Conservation (phyloP, 1,140 invertebrate species). For the Scaptomyza graminum region DNA sequence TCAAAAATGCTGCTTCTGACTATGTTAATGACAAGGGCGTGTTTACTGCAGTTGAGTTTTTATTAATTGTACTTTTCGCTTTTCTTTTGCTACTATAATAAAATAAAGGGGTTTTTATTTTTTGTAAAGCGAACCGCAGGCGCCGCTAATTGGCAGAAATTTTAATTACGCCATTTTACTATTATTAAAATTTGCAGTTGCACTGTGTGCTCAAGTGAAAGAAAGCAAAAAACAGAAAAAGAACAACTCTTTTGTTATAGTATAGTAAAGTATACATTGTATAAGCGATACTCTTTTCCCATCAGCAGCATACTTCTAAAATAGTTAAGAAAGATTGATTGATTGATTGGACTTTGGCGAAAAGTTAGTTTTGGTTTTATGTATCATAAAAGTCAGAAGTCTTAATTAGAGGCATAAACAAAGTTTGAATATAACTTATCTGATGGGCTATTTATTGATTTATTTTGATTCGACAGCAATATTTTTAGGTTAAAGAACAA, state of each 20-base stretch:
- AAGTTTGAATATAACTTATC: too few species aligned
- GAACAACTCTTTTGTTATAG: conserved; percentile 3
- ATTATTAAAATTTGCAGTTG: conserved; percentile 30
- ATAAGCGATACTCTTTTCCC: neutral
- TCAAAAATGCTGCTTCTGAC: too few species aligned
- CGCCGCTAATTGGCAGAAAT: conserved; percentile 59
- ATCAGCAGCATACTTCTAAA: neutral
- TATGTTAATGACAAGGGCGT: too few species aligned
- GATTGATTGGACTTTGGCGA: neutral
- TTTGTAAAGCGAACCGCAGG: conserved; percentile 44
- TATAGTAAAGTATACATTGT: too few species aligned
- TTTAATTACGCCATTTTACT: conserved; percentile 48
- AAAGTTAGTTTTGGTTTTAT: conserved; percentile 1
- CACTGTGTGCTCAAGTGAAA: conserved; percentile 51
- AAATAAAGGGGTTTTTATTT: neutral
- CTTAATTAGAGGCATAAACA: too few species aligned
- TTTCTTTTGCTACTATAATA: conserved; percentile 6
- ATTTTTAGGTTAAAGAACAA: too few species aligned
- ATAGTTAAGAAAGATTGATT: neutral
- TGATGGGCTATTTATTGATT: too few species aligned
- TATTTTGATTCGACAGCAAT: too few species aligned
- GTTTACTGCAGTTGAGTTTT: too few species aligned
- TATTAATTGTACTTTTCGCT: neutral
- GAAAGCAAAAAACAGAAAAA: conserved; percentile 29
- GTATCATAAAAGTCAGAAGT: neutral